A percentile compares a stretch with the other conserved stretches of the same genome.
Evolutionary conservation across 2,888 invertebrate genomes (phyloP).

Genomic region (Venustoraphidia nigricollis): DNA sequence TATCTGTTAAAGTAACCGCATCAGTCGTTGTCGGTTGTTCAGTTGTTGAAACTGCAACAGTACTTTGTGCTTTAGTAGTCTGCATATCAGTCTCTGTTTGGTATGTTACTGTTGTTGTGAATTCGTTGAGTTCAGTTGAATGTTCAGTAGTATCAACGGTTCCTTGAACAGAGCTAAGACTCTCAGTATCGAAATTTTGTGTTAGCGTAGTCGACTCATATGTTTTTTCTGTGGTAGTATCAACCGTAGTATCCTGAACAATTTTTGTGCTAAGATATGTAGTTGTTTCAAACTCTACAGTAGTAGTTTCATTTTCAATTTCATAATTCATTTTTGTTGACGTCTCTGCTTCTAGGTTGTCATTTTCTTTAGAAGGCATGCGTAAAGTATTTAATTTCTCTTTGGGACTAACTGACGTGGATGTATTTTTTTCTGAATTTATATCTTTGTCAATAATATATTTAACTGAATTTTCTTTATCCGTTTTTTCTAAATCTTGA

Average conservation of each 20-base stretch:
- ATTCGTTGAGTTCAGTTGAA: constrained; percentile 4
- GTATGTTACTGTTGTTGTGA: constrained; percentile 1
- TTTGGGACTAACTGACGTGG: no score
- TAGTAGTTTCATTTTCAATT: neutral
- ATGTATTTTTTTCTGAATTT: no score
- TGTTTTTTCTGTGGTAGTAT: constrained; percentile 1
- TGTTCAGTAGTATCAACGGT: constrained; percentile 8
- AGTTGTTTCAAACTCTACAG: constrained; percentile 1
- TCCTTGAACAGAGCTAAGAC: neutral
- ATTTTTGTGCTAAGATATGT: neutral
- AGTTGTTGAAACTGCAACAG: neutral
- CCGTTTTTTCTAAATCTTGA: no score
- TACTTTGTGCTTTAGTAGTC: neutral
- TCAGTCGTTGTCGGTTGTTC: constrained; percentile 1
- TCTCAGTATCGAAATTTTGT: neutral
- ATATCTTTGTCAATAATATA: no score
- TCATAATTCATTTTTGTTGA: constrained; percentile 1
- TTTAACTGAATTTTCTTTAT: no score
- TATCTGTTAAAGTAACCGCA: neutral
- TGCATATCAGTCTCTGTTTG: neutral
- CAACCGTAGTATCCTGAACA: constrained; percentile 3
- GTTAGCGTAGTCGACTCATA: neutral
- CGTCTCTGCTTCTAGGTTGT: constrained; percentile 4
- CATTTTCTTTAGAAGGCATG: constrained; percentile 13
- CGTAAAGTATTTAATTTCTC: constrained; percentile 3